Conservation (phyloP, 1,140 invertebrate species). For the Eurosta solidaginis region DNA sequence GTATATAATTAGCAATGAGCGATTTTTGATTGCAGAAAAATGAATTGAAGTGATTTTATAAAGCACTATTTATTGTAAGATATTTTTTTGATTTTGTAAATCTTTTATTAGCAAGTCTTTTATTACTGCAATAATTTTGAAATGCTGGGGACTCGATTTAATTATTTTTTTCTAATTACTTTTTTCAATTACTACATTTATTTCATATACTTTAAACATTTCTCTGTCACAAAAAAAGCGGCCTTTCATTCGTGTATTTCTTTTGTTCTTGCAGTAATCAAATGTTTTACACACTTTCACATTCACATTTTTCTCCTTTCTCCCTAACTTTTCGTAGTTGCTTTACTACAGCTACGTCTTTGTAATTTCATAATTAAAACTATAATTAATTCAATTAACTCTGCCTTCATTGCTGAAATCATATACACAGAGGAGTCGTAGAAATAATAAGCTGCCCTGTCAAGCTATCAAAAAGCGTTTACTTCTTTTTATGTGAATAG, state of each 20-base stretch:
- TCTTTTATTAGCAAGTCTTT: too few relatives aligned
- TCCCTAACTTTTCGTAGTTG: neutral
- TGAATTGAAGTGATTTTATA: neutral
- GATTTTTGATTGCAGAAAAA: neutral
- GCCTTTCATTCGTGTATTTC: neutral
- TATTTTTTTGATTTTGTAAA: neutral
- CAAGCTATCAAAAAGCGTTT: conserved; percentile 6
- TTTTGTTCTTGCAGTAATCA: neutral
- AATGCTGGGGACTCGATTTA: neutral
- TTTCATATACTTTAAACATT: neutral
- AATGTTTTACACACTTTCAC: neutral
- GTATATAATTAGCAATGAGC: neutral
- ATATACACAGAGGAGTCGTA: conserved; percentile 25
- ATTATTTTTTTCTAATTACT: neutral
- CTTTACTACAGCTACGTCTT: neutral
- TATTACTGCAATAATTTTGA: too few relatives aligned
- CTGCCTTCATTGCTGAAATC: conserved; percentile 12
- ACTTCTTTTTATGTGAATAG: conserved; percentile 49
- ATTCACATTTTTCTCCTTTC: neutral
- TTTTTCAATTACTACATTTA: neutral
- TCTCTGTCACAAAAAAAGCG: neutral
- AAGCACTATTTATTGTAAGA: too few relatives aligned
- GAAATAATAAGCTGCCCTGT: neutral
- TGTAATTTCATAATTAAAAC: conserved; percentile 24
- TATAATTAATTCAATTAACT: conserved; percentile 20